These are phyloP conservation scores for Caenorhabditis angaria DNA, from an alignment of 2,888 invertebrate species.

Conservation along the genomic window DNA sequence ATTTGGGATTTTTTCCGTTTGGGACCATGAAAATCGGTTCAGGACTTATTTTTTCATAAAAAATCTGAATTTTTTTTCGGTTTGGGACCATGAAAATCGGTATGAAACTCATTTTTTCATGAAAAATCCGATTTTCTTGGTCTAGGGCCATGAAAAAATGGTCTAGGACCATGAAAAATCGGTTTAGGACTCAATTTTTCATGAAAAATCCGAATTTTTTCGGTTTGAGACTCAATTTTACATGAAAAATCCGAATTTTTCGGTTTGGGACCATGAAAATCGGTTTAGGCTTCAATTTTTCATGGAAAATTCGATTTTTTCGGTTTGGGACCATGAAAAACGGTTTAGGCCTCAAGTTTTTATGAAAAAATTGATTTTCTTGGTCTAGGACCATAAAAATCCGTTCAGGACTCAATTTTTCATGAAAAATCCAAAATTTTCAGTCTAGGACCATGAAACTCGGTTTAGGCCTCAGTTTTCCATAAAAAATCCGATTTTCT, in stretches of 20 bases:
- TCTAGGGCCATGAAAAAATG: too few relatives aligned
- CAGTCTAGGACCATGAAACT: too few relatives aligned
- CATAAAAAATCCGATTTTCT: neutral
- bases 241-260: too few relatives aligned
- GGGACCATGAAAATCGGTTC: neutral
- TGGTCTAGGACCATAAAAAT: neutral
- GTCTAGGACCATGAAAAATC: too few relatives aligned
- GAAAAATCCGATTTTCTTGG: too few relatives aligned
- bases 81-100: neutral
- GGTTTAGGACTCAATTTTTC: too few relatives aligned
- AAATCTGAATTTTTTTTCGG: neutral
- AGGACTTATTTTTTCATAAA: neutral
- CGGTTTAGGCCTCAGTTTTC: neutral
- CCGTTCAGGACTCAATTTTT: neutral
- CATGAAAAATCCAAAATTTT: neutral
- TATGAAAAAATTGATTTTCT: neutral
- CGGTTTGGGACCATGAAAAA: too few relatives aligned
- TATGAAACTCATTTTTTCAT: neutral
- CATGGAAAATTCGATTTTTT: neutral
- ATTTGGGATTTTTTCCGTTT: constrained; percentile 15
- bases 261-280: neutral
- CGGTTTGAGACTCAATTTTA: too few relatives aligned
- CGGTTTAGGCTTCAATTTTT: neutral
- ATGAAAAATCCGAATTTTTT: too few relatives aligned
- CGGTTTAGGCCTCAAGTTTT: neutral